phyloP scores from a whole-genome alignment of 2,888 invertebrate genomes.

The Caenorhabditis angaria region DNA sequence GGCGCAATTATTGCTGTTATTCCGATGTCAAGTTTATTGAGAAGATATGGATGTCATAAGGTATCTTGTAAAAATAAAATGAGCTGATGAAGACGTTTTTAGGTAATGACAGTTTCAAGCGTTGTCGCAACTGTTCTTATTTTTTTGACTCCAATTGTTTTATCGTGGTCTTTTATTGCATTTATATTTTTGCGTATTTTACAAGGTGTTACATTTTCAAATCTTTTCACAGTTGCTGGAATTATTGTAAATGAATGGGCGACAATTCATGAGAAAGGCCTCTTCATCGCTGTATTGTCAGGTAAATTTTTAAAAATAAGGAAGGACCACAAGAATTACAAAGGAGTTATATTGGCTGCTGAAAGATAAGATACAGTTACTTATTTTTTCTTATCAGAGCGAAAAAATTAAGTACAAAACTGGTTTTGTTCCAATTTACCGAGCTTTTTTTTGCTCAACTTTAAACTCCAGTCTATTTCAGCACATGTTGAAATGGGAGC shows the following conservation, averaged over 20 bases:
- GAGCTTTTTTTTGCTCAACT: too few relatives aligned
- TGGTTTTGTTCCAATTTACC: too few relatives aligned
- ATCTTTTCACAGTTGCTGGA: conserved; percentile 59
- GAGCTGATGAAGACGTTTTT: not conserved
- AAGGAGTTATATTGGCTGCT: too few relatives aligned
- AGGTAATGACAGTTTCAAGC: conserved; percentile 47
- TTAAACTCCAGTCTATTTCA: too few relatives aligned
- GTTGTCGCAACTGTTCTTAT: conserved; percentile 39
- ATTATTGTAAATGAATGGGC: conserved; percentile 59
- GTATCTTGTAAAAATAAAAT: not conserved
- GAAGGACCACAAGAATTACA: too few relatives aligned
- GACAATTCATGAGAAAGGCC: conserved; percentile 49
- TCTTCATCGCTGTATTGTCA: conserved; percentile 58
- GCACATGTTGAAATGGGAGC: conserved; percentile 60
- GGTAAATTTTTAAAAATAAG: too few relatives aligned
- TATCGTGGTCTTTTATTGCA: conserved; percentile 43
- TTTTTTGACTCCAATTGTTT: conserved; percentile 39
- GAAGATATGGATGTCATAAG: conserved; percentile 49
- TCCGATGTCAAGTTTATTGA: conserved; percentile 44
- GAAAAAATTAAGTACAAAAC: too few relatives aligned
- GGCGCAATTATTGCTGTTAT: conserved; percentile 51
- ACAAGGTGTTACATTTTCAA: conserved; percentile 58
- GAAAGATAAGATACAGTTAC: too few relatives aligned
- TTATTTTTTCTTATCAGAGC: too few relatives aligned
- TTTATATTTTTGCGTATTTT: conserved; percentile 47